Evolutionary conservation across 2,113 vertebrate genomes (phyloP).

Genomic region (Poecile atricapillus): DNA sequence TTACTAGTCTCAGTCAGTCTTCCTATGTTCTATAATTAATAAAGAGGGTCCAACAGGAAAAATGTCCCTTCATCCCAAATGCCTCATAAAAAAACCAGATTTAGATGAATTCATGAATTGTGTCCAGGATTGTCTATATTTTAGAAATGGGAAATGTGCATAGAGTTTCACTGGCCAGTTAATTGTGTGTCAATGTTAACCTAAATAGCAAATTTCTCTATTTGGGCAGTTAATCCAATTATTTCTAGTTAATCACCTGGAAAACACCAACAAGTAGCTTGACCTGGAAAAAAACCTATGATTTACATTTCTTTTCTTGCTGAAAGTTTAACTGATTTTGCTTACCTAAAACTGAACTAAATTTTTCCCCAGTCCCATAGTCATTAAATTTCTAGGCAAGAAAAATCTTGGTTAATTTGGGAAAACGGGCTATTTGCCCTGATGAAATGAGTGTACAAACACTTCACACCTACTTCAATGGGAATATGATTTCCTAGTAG

Average conservation of each 20-base stretch:
- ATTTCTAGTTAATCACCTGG: background rate
- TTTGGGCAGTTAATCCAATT: background rate
- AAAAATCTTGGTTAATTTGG: background rate
- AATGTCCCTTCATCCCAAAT: background rate
- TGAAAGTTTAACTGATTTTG: background rate
- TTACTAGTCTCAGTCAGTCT: background rate
- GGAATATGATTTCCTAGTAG: background rate
- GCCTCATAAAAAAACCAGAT: background rate
- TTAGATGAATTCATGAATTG: background rate
- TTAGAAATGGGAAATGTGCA: background rate
- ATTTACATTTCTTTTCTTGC: background rate
- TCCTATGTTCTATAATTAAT: background rate
- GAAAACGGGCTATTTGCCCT: background rate
- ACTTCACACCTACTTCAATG: background rate
- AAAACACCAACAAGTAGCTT: background rate
- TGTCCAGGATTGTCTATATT: background rate
- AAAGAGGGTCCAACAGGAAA: background rate
- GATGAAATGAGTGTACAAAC: background rate
- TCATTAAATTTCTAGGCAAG: background rate
- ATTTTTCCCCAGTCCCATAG: background rate
- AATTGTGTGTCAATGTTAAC: background rate
- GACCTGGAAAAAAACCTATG: background rate
- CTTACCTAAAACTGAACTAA: background rate
- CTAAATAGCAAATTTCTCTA: background rate
- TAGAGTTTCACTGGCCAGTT: background rate